Conservation (phyloP, 2,888 invertebrate species). For the Epirrhoe alternata region DNA sequence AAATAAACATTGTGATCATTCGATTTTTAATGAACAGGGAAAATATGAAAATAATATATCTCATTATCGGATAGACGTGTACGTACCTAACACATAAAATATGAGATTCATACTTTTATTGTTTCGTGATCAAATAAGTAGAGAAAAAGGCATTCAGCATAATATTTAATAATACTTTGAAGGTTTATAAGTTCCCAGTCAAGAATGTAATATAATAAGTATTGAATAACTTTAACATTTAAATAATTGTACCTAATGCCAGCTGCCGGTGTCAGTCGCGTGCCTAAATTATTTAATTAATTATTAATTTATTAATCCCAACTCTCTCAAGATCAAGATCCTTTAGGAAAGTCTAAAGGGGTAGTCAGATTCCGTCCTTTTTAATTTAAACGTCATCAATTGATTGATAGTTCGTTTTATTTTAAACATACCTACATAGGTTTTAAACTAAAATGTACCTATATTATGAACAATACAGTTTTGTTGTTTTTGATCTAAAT, state of each 20-base stretch:
- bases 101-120: background rate
- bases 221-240: background rate
- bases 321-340: too few relatives aligned
- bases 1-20: too few relatives aligned
- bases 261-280: constrained; percentile 2
- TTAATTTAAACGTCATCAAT: too few relatives aligned
- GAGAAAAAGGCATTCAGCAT: background rate
- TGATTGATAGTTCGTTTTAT: background rate
- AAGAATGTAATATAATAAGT: too few relatives aligned
- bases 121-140: background rate
- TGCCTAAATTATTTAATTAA: constrained; percentile 12
- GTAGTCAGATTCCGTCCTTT: too few relatives aligned
- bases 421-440: background rate
- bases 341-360: too few relatives aligned
- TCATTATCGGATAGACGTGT: background rate
- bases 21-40: too few relatives aligned
- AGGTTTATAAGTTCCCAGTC: too few relatives aligned
- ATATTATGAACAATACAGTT: background rate
- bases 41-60: too few relatives aligned
- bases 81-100: background rate
- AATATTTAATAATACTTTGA: too few relatives aligned
- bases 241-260: background rate
- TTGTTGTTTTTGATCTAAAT: background rate
- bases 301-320: too few relatives aligned
- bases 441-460: background rate